Evolutionary conservation across 2,888 invertebrate genomes (phyloP).

Genomic region (Microplitis manilae): DNA sequence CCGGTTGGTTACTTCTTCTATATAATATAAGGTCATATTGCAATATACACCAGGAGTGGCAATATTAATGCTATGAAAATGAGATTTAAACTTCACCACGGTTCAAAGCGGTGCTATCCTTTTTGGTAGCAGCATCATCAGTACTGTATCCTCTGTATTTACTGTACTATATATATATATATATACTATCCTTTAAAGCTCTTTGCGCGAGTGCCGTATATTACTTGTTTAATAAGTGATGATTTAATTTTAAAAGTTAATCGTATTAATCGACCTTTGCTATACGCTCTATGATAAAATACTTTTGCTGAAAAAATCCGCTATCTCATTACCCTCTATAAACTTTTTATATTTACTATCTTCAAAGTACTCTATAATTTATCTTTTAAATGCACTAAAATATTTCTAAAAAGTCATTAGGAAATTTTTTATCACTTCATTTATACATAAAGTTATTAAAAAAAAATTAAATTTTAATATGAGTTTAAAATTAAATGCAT

Average conservation of each 20-base stretch:
- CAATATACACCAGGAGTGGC: neutral
- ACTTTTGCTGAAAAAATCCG: neutral
- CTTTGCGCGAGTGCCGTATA: neutral
- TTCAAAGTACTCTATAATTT: neutral
- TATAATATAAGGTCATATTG: neutral
- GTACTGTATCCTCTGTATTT: neutral
- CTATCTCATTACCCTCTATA: neutral
- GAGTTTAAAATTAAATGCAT: neutral
- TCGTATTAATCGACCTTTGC: constrained; percentile 18
- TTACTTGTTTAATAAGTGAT: constrained; percentile 16
- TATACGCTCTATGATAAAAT: neutral
- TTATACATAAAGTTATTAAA: neutral
- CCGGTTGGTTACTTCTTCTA: neutral
- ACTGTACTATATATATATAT: neutral
- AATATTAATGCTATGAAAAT: constrained; percentile 28
- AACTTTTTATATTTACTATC: neutral
- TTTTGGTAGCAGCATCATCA: neutral
- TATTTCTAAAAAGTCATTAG: constrained; percentile 3
- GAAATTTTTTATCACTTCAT: neutral
- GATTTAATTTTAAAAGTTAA: constrained; percentile 14
- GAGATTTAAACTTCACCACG: constrained; percentile 48
- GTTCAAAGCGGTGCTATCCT: neutral
- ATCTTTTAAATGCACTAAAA: constrained; percentile 14
- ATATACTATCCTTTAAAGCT: neutral
- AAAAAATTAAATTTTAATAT: neutral